A percentile compares a stretch with the other conserved stretches of the same genome.
phyloP scores from a whole-genome alignment of 2,888 invertebrate species.

The Hypolimnas misippus region DNA sequence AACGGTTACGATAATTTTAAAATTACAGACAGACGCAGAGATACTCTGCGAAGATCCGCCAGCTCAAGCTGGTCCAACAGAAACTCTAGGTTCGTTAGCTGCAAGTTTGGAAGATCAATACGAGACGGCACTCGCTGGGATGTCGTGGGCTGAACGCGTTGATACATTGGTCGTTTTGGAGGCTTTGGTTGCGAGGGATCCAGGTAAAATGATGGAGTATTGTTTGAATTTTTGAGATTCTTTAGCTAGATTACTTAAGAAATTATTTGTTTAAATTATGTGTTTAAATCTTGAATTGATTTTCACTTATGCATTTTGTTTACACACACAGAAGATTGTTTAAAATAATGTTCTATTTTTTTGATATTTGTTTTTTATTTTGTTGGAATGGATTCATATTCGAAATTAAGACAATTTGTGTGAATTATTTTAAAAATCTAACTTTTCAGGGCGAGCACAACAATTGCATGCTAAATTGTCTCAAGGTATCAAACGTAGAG shows the following conservation, averaged over 20 bases:
- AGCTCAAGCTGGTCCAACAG: constrained; percentile 45
- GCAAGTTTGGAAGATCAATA: constrained; percentile 86
- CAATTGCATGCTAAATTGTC: constrained; percentile 97
- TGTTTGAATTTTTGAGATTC: not conserved
- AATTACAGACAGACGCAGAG: constrained; percentile 85
- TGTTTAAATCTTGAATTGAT: too few species aligned
- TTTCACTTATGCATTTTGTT: too few species aligned
- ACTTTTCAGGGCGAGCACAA: constrained; percentile 89
- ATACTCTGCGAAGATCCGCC: constrained; percentile 77
- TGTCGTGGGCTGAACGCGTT: constrained; percentile 94
- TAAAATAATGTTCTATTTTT: too few species aligned
- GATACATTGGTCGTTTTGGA: constrained; percentile 91
- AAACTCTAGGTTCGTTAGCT: constrained; percentile 53
- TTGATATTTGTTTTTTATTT: too few species aligned
- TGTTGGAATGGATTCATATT: too few species aligned
- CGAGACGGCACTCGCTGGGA: constrained; percentile 88
- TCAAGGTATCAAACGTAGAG: constrained; percentile 93
- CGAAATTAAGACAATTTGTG: too few species aligned
- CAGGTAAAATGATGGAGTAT: constrained; percentile 81
- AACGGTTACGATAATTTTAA: too few species aligned
- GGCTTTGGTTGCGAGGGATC: constrained; percentile 93
- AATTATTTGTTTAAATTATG: not conserved
- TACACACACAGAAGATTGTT: too few species aligned
- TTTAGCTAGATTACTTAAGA: not conserved
- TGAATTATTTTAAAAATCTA: not conserved